A percentile compares a stretch with the other conserved stretches of the same genome.
Conservation (phyloP, 2,797 vertebrate genomes). For the Neostethus bicornis region DNA sequence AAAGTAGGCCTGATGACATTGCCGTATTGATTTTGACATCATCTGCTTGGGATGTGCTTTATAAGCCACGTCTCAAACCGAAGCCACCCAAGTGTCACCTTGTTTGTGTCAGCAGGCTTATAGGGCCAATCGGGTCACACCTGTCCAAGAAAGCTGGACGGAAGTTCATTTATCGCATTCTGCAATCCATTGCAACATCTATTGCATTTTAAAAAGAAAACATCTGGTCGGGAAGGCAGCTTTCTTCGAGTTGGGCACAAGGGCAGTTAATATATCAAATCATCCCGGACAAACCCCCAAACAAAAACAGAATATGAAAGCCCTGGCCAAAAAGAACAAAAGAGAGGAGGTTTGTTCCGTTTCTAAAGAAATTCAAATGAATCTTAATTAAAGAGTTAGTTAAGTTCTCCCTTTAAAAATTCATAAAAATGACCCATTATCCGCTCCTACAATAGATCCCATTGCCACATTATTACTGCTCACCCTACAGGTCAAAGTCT, state of each 20-base stretch:
- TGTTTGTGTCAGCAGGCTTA: slow-evolving; percentile 65
- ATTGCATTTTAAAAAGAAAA: neutral
- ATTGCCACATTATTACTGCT: slow-evolving; percentile 31
- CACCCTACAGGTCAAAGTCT: slow-evolving; percentile 36
- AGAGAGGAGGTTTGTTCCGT: neutral
- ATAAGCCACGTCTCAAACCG: slow-evolving; percentile 53
- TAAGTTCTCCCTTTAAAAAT: neutral
- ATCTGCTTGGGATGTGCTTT: slow-evolving; percentile 62
- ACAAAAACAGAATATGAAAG: too few species aligned
- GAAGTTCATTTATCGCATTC: slow-evolving; percentile 8
- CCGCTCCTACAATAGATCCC: neutral
- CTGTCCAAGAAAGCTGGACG: slow-evolving; percentile 5
- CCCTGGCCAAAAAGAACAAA: neutral
- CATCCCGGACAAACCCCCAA: rapidly evolving
- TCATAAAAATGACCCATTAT: neutral
- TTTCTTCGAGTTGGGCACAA: too few species aligned
- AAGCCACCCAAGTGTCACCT: slow-evolving; percentile 60
- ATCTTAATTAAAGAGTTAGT: neutral
- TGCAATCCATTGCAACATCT: neutral
- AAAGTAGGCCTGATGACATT: slow-evolving; percentile 63
- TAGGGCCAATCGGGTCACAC: slow-evolving; percentile 29
- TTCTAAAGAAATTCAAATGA: neutral
- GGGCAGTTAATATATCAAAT: too few species aligned
- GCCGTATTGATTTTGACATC: slow-evolving; percentile 78
- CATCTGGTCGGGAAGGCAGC: too few species aligned